Base-by-base conservation (phyloP, 2,888 invertebrate species). In the Steromphala cineraria region DNA sequence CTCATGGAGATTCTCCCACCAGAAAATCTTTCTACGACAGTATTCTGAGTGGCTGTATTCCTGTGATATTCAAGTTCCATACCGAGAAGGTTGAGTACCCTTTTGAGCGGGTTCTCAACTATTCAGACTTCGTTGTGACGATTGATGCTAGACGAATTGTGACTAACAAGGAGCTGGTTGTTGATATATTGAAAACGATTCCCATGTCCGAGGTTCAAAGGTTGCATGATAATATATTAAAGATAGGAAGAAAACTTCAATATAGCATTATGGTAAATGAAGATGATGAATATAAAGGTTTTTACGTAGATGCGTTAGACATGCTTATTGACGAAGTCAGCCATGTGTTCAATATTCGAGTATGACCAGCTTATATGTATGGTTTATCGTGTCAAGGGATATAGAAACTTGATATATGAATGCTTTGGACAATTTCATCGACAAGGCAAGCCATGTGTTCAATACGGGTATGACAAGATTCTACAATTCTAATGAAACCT, bases 21-120 rank as follows among this genome's bases (percentile, higher is more conserved):
- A 55, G 87, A n/a, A 87, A 87, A 78, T 87, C 86, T 46, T 83
- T 87, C 79, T 87, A 86, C 36, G 87, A 87, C 78, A 67, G 82
- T 53, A 62, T 87, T 19, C 56, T 85, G 19, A 80, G 81, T 78
- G 87, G 86, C 17, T 87, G 87, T 62, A 84, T 87, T n/a, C 87
- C 87, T 2, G 87, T 87, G 15, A 28, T 62, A 24, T 75, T 75
- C 28, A 67, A 86, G 24, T 53, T 62, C 0, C 71, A 78, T 17
- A 62, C 78, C 8, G 56, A 79, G 4, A 36, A 40, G 8, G 84
- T 86, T 36, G 82, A 79, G 31, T 89, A 86, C 80, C 89, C 90
- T 40, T 90, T 89, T 81, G 78, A 85, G 28, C 67, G 78, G 21
- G 56, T n/a, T 8, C 75, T 84, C 17, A 77, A 82, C 56, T 84